These are phyloP conservation scores for Pollenia griseotomentosa DNA, from an alignment of 2,888 invertebrate genomes.

Conservation along the genomic window DNA sequence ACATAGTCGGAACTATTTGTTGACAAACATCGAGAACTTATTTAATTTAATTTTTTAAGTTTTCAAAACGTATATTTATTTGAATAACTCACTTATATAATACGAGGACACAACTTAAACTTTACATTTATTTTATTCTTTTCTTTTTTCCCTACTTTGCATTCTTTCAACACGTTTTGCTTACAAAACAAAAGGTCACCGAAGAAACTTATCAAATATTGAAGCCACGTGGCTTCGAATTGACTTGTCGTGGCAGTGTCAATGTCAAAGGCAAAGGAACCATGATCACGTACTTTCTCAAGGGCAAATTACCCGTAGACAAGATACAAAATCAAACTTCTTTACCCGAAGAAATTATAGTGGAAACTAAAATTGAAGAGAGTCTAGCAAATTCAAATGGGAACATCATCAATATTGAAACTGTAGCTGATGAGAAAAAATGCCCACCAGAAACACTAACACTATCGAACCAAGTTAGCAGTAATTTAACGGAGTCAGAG, in stretches of 20 bases:
- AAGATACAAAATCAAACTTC: conserved; percentile 38
- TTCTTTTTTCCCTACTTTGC: not conserved
- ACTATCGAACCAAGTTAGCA: conserved; percentile 72
- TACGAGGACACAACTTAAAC: not conserved
- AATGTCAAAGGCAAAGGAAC: conserved; percentile 97
- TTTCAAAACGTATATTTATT: no score
- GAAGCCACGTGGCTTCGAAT: conserved; percentile 89
- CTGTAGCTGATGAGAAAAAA: conserved; percentile 15
- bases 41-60: no score
- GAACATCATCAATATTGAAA: conserved; percentile 13
- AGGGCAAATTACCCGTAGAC: conserved; percentile 78
- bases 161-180: no score
- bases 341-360: conserved; percentile 2
- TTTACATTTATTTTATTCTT: not conserved
- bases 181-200: conserved; percentile 88
- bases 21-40: no score
- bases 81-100: no score
- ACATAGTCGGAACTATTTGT: no score
- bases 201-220: conserved; percentile 94
- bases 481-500: conserved; percentile 78
- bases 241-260: conserved; percentile 93
- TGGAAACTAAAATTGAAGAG: not conserved
- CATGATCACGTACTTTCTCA: conserved; percentile 94
- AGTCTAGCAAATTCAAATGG: conserved; percentile 34
- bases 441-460: conserved; percentile 61